Percentiles rank a stretch among this genome's conserved stretches.
phyloP scores from a whole-genome alignment of 2,888 invertebrate species.

The Aphidius colemani region DNA sequence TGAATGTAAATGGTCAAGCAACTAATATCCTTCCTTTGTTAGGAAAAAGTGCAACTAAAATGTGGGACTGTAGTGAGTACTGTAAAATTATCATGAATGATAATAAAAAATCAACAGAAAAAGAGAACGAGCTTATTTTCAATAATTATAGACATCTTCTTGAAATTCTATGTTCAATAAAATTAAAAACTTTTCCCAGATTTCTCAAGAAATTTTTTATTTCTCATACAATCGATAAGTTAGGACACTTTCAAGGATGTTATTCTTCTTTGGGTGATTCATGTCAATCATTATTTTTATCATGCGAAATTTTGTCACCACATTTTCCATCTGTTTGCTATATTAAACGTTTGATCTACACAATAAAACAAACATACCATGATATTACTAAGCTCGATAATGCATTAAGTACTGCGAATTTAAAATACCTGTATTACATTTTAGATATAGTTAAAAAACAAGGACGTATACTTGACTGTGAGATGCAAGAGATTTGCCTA shows the following conservation, averaged over 20 bases:
- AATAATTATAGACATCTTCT: background rate
- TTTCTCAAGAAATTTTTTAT: background rate
- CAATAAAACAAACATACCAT: background rate
- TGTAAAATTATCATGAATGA: background rate
- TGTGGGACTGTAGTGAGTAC: conserved; percentile 7
- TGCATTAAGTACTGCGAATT: background rate
- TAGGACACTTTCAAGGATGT: conserved; percentile 3
- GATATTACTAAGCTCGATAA: background rate
- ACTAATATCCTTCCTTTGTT: conserved; percentile 7
- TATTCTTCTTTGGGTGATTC: background rate
- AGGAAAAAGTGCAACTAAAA: background rate
- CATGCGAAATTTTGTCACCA: background rate
- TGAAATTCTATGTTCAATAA: background rate
- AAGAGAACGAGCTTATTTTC: background rate
- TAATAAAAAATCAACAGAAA: background rate
- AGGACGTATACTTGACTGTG: background rate
- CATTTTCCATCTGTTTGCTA: conserved; percentile 3
- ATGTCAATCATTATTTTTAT: background rate
- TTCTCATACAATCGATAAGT: background rate
- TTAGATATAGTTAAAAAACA: conserved; percentile 1
- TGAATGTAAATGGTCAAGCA: background rate
- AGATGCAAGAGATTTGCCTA: background rate
- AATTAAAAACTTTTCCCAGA: background rate
- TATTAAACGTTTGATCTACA: background rate
- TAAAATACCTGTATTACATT: background rate